These are phyloP conservation scores for Ennomos erosarius DNA, from an alignment of 2,888 invertebrate genomes.

Conservation along the genomic window DNA sequence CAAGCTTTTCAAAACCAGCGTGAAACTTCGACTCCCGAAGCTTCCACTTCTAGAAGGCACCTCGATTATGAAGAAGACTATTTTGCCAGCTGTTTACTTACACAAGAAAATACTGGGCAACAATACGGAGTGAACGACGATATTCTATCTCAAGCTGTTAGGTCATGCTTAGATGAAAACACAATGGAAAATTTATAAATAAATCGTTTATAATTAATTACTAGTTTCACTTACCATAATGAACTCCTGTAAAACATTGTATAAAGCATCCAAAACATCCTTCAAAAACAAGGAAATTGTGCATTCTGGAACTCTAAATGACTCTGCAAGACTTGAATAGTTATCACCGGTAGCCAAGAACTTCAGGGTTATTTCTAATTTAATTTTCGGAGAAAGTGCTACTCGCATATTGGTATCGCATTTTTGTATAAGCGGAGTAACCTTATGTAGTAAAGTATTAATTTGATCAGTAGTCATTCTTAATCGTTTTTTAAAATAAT, in stretches of 20 bases:
- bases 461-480: constrained; percentile 46
- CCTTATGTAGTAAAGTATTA: constrained; percentile 45
- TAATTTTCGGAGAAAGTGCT: constrained; percentile 45
- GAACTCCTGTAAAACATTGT: constrained; percentile 43
- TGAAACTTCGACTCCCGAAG: constrained; percentile 42
- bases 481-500: constrained; percentile 42
- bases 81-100: constrained; percentile 53
- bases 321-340: constrained; percentile 49
- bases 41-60: constrained; percentile 48
- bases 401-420: constrained; percentile 44
- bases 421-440: constrained; percentile 45
- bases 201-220: constrained; percentile 47
- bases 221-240: constrained; percentile 13
- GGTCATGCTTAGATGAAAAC: constrained; percentile 28
- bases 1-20: constrained; percentile 44
- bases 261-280: constrained; percentile 53
- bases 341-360: constrained; percentile 36
- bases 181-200: constrained; percentile 45
- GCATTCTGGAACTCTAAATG: constrained; percentile 55
- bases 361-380: constrained; percentile 45
- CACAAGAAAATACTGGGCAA: constrained; percentile 54
- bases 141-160: constrained; percentile 51
- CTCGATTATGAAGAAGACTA: constrained; percentile 55
- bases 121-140: constrained; percentile 51
- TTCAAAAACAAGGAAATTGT: constrained; percentile 52